Evolutionary conservation across 2,888 invertebrate genomes (phyloP), one percentile per base, ranked within the genome.

Genomic region (Ryuthela nishihirai): DNA sequence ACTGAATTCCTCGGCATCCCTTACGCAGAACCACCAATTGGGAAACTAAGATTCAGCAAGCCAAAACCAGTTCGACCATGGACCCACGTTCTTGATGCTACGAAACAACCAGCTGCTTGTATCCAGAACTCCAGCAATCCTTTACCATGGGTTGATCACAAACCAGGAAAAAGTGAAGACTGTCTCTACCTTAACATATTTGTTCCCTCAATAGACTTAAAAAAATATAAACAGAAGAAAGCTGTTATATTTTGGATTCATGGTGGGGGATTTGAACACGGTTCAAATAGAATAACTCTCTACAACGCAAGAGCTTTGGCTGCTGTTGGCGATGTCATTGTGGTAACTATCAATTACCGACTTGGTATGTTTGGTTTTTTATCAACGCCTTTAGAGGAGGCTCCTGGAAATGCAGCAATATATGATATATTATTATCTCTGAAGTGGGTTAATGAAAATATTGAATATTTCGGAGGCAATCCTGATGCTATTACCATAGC

Each of bases 171-270:
- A 7, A 38, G 43, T n/a, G 24, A 41, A 21, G 54, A 60, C 20
- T 60, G 60, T 32, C 38, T 60, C 1, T 45, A 48, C 15, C 25
- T 60, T 15, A 60, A 58, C 23, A 29, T 62, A 12, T 62, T 42
- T 39, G 23, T 34, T 4, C 46, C 46, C 10, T 4, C 10, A 35
- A 4, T 2, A 3, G 3, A 18, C n/a, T n/a, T n/a, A n/a, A 17
- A 15, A 10, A 10, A n/a, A 15, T 10, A 5, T 4, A 5, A 5
- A 10, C 17, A 15, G 4, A 32, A 41, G 18, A 43, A 44, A 15
- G 3, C 59, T 6, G 59, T 59, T 1, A 54, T 59, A 47, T 34
- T 59, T 12, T 59, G 41, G 41, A 36, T 59, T 12, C 38, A 54
- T 24, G 47, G 54, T 3, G 59, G 59, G 6, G 54, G 47, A 3